Percentiles rank a stretch among this genome's conserved stretches.
phyloP scores from a whole-genome alignment of 2,113 vertebrate species.

The Anser brachyrhynchus region DNA sequence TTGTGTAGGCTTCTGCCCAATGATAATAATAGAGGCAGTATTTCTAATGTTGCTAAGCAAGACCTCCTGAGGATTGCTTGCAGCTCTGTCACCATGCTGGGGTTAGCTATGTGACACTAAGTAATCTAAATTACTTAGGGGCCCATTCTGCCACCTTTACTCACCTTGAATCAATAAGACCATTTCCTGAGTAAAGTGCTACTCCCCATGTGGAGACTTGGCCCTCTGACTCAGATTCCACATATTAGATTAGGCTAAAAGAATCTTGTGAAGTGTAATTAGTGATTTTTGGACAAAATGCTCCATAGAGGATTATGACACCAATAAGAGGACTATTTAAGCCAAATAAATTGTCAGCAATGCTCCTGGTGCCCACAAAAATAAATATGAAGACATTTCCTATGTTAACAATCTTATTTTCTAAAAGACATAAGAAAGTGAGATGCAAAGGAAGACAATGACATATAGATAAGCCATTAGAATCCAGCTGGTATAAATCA shows the following conservation, averaged over 20 bases:
- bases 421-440: not conserved
- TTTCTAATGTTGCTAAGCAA: not conserved
- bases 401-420: not conserved
- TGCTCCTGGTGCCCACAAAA: not conserved
- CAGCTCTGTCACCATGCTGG: conserved; percentile 14
- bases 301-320: not conserved
- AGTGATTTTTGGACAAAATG: conserved; percentile 19
- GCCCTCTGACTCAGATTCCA: conserved; percentile 13
- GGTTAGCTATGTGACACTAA: conserved; percentile 32
- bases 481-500: conserved; percentile 52
- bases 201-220: conserved; percentile 3
- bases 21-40: not conserved
- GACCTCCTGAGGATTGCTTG: not conserved
- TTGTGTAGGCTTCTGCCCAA: conserved; percentile 16
- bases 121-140: not conserved
- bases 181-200: conserved; percentile 62
- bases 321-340: not conserved
- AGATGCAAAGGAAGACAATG: conserved; percentile 21
- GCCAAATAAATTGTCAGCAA: not conserved
- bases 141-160: conserved; percentile 20
- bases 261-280: conserved; percentile 38
- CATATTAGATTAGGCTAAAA: conserved; percentile 40
- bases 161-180: conserved; percentile 57
- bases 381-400: not conserved
- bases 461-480: conserved; percentile 16